Percentiles rank a stretch among this genome's conserved stretches.
phyloP scores from a whole-genome alignment of 2,888 invertebrate species.

The Trisateles emortualis region DNA sequence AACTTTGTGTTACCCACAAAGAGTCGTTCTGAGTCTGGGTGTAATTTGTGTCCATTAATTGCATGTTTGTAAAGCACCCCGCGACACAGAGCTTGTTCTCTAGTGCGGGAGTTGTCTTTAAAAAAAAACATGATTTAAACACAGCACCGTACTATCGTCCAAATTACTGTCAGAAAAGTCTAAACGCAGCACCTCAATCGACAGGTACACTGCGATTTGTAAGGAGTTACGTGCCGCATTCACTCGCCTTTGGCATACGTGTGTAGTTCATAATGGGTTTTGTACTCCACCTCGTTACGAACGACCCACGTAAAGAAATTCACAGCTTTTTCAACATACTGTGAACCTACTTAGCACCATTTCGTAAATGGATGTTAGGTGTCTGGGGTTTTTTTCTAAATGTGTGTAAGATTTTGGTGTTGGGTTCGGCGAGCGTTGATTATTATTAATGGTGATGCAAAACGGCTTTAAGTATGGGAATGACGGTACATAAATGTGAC shows the following conservation, averaged over 20 bases:
- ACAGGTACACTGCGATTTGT: slow-evolving; percentile 51
- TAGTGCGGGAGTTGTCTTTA: too few species aligned
- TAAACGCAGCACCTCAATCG: slow-evolving; percentile 29
- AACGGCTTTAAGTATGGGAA: too few species aligned
- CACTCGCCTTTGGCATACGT: slow-evolving; percentile 15
- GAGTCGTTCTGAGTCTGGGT: too few species aligned
- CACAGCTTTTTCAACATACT: slow-evolving; percentile 6
- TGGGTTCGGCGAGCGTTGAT: too few species aligned
- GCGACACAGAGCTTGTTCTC: too few species aligned
- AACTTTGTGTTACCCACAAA: too few species aligned
- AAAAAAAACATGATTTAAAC: not conserved
- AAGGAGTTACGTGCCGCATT: slow-evolving; percentile 46
- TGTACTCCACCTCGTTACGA: slow-evolving; percentile 9
- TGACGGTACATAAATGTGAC: too few species aligned
- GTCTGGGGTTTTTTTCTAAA: not conserved
- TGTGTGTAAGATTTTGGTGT: not conserved
- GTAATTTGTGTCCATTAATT: too few species aligned
- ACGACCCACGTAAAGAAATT: slow-evolving; percentile 12
- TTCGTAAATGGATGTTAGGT: not conserved
- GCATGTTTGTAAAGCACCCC: too few species aligned
- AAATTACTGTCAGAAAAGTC: not conserved
- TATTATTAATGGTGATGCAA: not conserved
- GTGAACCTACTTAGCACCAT: slow-evolving; percentile 4
- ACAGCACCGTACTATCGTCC: too few species aligned
- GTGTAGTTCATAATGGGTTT: slow-evolving; percentile 10